Conservation (phyloP, 2,888 invertebrate genomes). For the Cosmia trapezina region DNA sequence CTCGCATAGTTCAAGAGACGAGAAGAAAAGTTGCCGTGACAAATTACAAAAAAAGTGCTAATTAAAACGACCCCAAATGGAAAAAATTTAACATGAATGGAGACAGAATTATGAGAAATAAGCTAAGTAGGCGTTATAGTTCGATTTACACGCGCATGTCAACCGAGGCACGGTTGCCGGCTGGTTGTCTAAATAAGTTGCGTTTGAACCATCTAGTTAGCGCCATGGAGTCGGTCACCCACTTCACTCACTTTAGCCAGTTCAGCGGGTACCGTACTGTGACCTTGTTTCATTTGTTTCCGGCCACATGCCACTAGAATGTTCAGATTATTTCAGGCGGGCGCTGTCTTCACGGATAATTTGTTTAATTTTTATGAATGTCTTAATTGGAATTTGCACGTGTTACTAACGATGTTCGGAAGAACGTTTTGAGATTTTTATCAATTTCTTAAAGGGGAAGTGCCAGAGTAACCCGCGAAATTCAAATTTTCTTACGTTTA, state of each 20-base stretch:
- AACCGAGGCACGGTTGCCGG: constrained; percentile 59
- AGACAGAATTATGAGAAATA: constrained; percentile 29
- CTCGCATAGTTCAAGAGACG: background rate
- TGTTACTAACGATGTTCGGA: constrained; percentile 9
- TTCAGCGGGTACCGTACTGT: constrained; percentile 78
- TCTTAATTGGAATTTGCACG: constrained; percentile 26
- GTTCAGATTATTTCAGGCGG: constrained; percentile 55
- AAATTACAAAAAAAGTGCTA: constrained; percentile 19
- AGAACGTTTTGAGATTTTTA: background rate
- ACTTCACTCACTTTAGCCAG: constrained; percentile 81
- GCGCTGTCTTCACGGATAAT: constrained; percentile 44
- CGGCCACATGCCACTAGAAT: constrained; percentile 47
- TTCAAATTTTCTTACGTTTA: too few species aligned
- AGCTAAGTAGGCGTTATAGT: constrained; percentile 51
- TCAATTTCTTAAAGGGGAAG: background rate
- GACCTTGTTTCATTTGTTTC: constrained; percentile 63
- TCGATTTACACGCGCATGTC: constrained; percentile 71
- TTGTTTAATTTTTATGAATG: constrained; percentile 38
- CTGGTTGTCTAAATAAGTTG: constrained; percentile 72
- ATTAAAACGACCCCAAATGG: background rate
- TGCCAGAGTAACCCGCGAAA: too few species aligned
- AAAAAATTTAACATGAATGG: constrained; percentile 1
- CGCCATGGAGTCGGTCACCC: constrained; percentile 78
- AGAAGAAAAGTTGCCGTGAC: background rate
- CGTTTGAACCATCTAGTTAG: constrained; percentile 75